phyloP scores from a whole-genome alignment of 2,888 invertebrate genomes.

The Pimpla rufipes region DNA sequence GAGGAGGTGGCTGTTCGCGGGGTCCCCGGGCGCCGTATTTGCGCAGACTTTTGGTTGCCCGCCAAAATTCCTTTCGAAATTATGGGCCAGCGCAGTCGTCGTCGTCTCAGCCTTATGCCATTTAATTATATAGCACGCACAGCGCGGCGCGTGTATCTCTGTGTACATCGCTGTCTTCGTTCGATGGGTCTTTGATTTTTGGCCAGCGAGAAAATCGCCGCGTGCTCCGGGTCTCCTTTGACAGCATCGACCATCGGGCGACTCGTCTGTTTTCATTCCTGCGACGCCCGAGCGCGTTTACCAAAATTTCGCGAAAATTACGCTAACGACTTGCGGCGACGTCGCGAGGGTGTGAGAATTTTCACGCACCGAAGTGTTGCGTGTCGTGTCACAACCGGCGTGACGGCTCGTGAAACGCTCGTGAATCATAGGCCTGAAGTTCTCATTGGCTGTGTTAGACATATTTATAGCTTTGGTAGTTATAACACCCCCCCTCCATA shows the following conservation, averaged over 20 bases:
- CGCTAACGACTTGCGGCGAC: conserved; percentile 11
- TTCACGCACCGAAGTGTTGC: conserved; percentile 13
- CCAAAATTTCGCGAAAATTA: not conserved
- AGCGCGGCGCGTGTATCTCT: not conserved
- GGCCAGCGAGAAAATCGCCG: not conserved
- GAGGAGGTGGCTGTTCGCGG: not conserved
- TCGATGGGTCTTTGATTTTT: conserved; percentile 56
- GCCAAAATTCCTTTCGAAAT: conserved; percentile 69
- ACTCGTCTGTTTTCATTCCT: not conserved
- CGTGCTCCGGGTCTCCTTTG: not conserved
- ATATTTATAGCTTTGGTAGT: not conserved
- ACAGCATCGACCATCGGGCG: not conserved
- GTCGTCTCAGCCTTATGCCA: conserved; percentile 33
- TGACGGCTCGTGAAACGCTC: conserved; percentile 48
- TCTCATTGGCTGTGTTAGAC: not conserved
- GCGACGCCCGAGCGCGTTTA: not conserved
- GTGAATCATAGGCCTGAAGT: conserved; percentile 33
- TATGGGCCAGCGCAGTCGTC: conserved; percentile 57
- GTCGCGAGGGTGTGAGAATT: conserved; percentile 3
- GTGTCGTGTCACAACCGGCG: conserved; percentile 35
- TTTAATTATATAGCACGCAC: not conserved
- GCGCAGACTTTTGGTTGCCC: conserved; percentile 61
- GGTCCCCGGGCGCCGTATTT: conserved; percentile 51
- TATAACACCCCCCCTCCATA: not conserved
- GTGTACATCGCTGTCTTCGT: conserved; percentile 41